These are phyloP conservation scores for Lucilia sericata DNA, from an alignment of 1,140 invertebrate species.

Conservation along the genomic window DNA sequence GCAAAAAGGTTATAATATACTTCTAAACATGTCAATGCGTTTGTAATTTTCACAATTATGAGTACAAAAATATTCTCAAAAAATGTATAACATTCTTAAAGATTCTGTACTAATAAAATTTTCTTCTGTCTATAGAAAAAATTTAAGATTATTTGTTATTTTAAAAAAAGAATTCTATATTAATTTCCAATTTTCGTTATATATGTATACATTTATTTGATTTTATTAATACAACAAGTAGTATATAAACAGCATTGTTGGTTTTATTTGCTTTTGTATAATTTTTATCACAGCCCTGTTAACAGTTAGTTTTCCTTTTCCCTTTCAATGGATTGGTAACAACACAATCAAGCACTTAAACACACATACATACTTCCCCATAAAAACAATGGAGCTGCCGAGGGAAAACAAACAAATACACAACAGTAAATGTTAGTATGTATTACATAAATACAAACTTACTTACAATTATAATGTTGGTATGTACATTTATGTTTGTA, in stretches of 20 bases:
- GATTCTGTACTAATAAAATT: too few species aligned
- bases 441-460: not conserved
- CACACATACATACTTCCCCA: not conserved
- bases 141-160: too few species aligned
- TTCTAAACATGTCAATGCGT: too few species aligned
- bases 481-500: not conserved
- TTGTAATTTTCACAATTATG: too few species aligned
- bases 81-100: too few species aligned
- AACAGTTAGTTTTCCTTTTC: constrained; percentile 26
- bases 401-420: not conserved
- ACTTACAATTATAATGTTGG: not conserved
- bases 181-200: not conserved
- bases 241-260: not conserved
- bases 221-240: too few species aligned
- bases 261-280: constrained; percentile 49
- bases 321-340: not conserved
- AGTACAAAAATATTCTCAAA: too few species aligned
- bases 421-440: not conserved
- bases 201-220: not conserved
- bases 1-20: too few species aligned
- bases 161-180: too few species aligned
- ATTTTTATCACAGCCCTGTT: constrained; percentile 62
- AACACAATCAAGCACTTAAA: not conserved
- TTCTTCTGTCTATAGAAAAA: too few species aligned
- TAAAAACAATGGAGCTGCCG: not conserved